A percentile compares a stretch with the other conserved stretches of the same genome.
phyloP scores from a whole-genome alignment of 2,113 vertebrate species.

The Uria lomvia region DNA sequence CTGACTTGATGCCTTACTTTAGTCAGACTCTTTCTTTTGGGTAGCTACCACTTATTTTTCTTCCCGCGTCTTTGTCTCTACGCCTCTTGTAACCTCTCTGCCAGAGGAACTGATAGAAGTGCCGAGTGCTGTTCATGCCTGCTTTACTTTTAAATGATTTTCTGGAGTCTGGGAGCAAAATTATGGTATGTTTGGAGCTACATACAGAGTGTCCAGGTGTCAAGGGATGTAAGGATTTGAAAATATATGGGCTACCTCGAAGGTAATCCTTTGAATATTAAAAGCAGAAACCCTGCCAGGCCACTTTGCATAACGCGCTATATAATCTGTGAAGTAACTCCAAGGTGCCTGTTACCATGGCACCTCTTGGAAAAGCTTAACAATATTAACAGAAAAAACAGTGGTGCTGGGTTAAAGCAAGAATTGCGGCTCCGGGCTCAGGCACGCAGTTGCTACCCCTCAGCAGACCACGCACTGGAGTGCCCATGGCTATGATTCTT shows the following conservation, averaged over 20 bases:
- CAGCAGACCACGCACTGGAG: background rate
- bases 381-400: background rate
- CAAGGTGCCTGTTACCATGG: slow-evolving; percentile 52
- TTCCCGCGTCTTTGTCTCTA: background rate
- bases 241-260: background rate
- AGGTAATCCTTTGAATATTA: slow-evolving; percentile 10
- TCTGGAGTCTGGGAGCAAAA: background rate
- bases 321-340: background rate
- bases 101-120: background rate
- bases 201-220: background rate
- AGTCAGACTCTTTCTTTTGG: background rate
- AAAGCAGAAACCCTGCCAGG: background rate
- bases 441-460: background rate
- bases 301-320: background rate
- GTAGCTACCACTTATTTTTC: background rate
- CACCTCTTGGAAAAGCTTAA: background rate
- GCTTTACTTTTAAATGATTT: background rate
- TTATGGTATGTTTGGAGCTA: background rate
- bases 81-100: background rate
- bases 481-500: background rate
- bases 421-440: background rate
- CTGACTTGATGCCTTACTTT: background rate
- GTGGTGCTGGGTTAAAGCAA: background rate
- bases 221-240: slow-evolving; percentile 7
- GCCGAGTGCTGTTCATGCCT: background rate